A percentile compares a stretch with the other conserved stretches of the same genome.
Conservation (phyloP, 2,888 invertebrate genomes). For the Oligia latruncula region DNA sequence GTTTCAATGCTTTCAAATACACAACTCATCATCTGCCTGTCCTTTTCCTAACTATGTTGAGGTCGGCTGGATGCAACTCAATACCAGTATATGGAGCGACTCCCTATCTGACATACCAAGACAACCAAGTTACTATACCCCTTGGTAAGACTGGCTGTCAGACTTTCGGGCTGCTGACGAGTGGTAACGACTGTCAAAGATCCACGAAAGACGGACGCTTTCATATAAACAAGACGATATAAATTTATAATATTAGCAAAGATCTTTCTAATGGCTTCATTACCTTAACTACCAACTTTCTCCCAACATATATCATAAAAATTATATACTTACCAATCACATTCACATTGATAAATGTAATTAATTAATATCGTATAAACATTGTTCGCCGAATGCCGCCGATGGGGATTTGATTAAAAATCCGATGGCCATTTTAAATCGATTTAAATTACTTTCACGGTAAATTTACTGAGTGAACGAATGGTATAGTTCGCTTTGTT, state of each 20-base stretch:
- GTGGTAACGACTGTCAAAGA: no score
- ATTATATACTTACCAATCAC: conserved; percentile 33
- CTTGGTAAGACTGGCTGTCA: background rate
- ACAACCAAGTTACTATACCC: background rate
- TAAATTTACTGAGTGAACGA: conserved; percentile 39
- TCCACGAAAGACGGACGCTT: background rate
- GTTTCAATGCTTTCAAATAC: conserved; percentile 11
- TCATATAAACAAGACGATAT: conserved; percentile 16
- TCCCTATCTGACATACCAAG: background rate
- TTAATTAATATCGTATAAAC: conserved; percentile 57
- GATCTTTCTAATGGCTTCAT: conserved; percentile 24
- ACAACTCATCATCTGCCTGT: background rate
- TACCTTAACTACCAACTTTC: conserved; percentile 42
- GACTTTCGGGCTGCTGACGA: no score
- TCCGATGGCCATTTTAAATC: conserved; percentile 54
- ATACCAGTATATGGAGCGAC: no score
- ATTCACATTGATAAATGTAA: conserved; percentile 54
- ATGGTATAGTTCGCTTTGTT: conserved; percentile 1
- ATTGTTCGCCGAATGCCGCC: conserved; percentile 48
- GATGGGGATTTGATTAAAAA: conserved; percentile 62
- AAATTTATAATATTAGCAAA: conserved; percentile 31
- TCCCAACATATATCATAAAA: conserved; percentile 9
- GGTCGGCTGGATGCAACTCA: no score
- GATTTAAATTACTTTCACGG: conserved; percentile 66
- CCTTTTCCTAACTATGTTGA: no score